Base-by-base conservation (phyloP, 2,797 vertebrate genomes). In the Lophius americanus region DNA sequence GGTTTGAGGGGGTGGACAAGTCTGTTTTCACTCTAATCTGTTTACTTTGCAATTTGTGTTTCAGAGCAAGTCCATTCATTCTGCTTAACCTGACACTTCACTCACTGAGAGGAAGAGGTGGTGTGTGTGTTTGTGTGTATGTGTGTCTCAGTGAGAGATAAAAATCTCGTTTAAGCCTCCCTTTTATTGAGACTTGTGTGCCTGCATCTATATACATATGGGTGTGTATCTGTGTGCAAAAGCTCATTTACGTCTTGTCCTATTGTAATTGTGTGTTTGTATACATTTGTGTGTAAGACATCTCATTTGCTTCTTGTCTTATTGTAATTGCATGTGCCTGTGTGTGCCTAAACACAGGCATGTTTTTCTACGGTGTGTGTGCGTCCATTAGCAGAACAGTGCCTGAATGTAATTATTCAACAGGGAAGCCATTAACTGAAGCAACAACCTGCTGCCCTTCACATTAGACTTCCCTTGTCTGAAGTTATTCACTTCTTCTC, bases 1-100 rank as follows among this genome's bases (percentile, higher is more conserved):
- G 79, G 72, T 69, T 58, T 41, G 68, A 74, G 77, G 76, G 77
- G 84, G 68, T 36, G 78, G 79, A 62, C 84, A 89, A 88, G 88
- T 92, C 88, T 88, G 86, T 91, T 91, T 92, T 87, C 84, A 88
- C 89, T 86, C 90, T 94, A 93, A 94, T 93, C 92, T 92, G 92
- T 94, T 94, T 94, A 94, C 90, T 92, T 93, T 92, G 92, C 90
- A 94, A 94, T 94, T 94, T 94, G 91, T 93, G 91, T 93, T 93
- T 91, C 85, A 88, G 87, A 92, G 85, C 78, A 76, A 83, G 89
- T 85, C 88, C 92, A 94, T 94, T 93, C 90, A 93, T 94, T 93
- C 89, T 92, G 92, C 83, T 94, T 94, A 94, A 92, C 76, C 88
- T 93, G 92, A 93, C 93, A 94, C 86, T 83, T 89, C 87, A 86